A percentile compares a stretch with the other conserved stretches of the same genome.
Conservation (phyloP, 2,888 invertebrate genomes). For the Heteropelma amictum region DNA sequence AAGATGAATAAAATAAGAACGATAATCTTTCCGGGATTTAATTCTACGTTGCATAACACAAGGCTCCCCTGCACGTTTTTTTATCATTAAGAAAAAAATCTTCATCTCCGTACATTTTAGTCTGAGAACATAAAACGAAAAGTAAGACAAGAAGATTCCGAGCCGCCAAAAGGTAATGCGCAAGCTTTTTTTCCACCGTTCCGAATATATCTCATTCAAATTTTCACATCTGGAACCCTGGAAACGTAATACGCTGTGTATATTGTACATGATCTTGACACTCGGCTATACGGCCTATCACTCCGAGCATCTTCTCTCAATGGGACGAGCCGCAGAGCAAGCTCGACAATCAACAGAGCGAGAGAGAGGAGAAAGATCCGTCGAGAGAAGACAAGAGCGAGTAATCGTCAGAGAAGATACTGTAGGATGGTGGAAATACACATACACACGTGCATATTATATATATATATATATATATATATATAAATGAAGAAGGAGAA, state of each 20-base stretch:
- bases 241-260: background rate
- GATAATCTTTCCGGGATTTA: too few species aligned
- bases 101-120: too few species aligned
- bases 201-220: background rate
- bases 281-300: slow-evolving; percentile 14
- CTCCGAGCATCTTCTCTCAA: slow-evolving; percentile 12
- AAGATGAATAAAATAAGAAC: too few species aligned
- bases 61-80: too few species aligned
- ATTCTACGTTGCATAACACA: too few species aligned
- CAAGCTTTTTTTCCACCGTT: background rate
- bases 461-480: background rate
- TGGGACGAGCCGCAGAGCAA: slow-evolving; percentile 20
- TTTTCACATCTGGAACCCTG: background rate
- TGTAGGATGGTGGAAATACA: slow-evolving; percentile 8
- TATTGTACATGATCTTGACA: slow-evolving; percentile 20
- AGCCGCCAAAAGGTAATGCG: too few species aligned
- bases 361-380: too few species aligned
- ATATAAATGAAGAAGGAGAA: background rate
- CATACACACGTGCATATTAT: background rate
- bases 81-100: too few species aligned
- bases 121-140: too few species aligned
- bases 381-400: slow-evolving; percentile 17
- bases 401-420: slow-evolving; percentile 27
- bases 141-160: too few species aligned
- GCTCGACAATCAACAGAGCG: slow-evolving; percentile 51